Percentiles rank a stretch among this genome's conserved stretches.
Conservation (phyloP, 1,140 invertebrate species). For the Nasonia giraulti region DNA sequence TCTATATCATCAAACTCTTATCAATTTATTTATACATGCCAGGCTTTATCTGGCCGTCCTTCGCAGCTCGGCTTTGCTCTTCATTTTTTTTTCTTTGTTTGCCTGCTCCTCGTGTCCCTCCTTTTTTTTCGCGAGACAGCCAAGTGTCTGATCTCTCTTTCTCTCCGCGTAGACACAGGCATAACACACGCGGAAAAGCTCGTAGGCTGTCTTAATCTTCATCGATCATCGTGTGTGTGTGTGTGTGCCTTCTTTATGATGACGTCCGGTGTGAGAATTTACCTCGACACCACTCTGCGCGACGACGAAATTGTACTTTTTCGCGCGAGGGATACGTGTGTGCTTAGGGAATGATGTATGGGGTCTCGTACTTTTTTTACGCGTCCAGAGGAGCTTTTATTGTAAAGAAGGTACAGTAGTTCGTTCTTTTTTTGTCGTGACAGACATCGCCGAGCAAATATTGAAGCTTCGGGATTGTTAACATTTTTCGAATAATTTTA, state of each 20-base stretch:
- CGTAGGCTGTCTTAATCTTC: neutral
- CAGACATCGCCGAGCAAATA: no score
- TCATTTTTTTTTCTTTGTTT: neutral
- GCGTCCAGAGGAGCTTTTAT: no score
- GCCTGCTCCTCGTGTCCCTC: neutral
- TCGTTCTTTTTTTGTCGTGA: no score
- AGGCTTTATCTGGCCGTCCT: neutral
- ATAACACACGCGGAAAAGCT: neutral
- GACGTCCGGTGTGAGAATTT: neutral
- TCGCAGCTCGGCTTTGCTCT: neutral
- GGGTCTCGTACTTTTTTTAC: no score
- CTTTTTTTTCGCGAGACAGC: neutral
- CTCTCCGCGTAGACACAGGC: neutral
- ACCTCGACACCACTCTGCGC: neutral
- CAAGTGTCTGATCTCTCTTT: neutral
- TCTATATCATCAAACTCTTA: conserved; percentile 1
- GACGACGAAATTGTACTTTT: neutral
- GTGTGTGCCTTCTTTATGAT: neutral
- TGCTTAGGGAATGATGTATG: neutral
- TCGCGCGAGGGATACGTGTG: neutral
- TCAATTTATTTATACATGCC: neutral
- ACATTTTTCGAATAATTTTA: no score
- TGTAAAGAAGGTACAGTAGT: no score
- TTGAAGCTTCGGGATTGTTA: no score
- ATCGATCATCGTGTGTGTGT: neutral